A percentile compares a stretch with the other conserved stretches of the same genome.
These are phyloP conservation scores for Chiloscyllium plagiosum DNA, from an alignment of 2,113 vertebrate genomes.

Conservation along the genomic window DNA sequence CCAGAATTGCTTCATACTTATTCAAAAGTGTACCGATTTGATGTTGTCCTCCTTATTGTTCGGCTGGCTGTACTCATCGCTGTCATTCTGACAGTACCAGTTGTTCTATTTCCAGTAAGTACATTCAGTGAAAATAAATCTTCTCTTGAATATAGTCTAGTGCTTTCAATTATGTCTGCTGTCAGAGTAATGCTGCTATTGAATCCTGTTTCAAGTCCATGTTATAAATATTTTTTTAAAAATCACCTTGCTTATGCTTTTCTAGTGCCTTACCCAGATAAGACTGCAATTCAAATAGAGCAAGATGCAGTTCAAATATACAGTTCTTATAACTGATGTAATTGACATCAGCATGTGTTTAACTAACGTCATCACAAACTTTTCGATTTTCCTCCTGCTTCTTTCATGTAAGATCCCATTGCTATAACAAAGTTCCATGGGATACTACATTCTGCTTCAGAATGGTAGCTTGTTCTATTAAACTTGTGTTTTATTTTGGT, in stretches of 20 bases:
- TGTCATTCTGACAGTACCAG: slow-evolving; percentile 89
- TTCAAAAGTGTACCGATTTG: slow-evolving; percentile 62
- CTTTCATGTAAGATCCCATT: background rate
- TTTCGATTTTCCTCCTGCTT: background rate
- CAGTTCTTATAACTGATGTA: background rate
- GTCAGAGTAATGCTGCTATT: background rate
- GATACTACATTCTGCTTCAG: background rate
- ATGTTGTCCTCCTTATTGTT: slow-evolving; percentile 82
- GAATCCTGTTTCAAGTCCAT: background rate
- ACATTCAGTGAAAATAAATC: background rate
- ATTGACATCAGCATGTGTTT: background rate
- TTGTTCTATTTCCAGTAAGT: slow-evolving; percentile 94
- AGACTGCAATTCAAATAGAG: background rate
- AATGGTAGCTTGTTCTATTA: background rate
- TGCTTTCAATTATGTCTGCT: background rate
- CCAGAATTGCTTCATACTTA: slow-evolving; percentile 91
- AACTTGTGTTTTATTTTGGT: background rate
- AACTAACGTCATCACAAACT: background rate
- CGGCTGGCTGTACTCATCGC: slow-evolving; percentile 87
- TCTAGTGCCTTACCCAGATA: background rate
- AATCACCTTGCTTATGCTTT: background rate
- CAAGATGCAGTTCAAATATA: background rate
- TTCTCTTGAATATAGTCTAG: background rate
- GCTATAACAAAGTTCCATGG: background rate
- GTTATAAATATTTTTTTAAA: background rate